phyloP scores from a whole-genome alignment of 2,888 invertebrate species.

The Chrysodeixis includens region DNA sequence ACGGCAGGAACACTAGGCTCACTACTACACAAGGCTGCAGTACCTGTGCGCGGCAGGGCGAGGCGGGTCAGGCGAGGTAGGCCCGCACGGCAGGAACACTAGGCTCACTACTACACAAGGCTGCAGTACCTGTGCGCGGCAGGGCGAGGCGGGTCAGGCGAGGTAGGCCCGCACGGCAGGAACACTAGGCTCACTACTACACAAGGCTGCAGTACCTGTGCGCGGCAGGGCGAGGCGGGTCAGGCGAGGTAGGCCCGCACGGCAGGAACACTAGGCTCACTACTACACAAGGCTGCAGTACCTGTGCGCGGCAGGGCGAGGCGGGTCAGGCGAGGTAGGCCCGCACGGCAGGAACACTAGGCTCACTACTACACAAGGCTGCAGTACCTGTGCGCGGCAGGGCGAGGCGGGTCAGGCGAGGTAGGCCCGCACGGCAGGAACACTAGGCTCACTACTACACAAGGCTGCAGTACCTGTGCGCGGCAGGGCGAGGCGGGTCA shows the following conservation, averaged over 20 bases:
- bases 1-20: too few species aligned
- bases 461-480: background rate
- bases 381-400: background rate
- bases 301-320: background rate
- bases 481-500: too few species aligned
- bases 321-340: background rate
- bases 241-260: background rate
- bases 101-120: too few species aligned
- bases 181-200: too few species aligned
- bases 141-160: too few species aligned
- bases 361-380: too few species aligned
- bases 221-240: too few species aligned
- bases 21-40: background rate
- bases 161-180: background rate
- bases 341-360: background rate
- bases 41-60: background rate
- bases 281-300: background rate
- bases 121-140: background rate
- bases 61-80: slow-evolving; percentile 76
- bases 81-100: slow-evolving; percentile 90
- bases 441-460: too few species aligned
- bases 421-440: background rate
- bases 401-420: too few species aligned
- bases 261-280: too few species aligned
- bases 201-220: background rate